Evolutionary conservation across 23 tunicate genomes (phyloP).

Genomic region (Diplosoma virens): DNA sequence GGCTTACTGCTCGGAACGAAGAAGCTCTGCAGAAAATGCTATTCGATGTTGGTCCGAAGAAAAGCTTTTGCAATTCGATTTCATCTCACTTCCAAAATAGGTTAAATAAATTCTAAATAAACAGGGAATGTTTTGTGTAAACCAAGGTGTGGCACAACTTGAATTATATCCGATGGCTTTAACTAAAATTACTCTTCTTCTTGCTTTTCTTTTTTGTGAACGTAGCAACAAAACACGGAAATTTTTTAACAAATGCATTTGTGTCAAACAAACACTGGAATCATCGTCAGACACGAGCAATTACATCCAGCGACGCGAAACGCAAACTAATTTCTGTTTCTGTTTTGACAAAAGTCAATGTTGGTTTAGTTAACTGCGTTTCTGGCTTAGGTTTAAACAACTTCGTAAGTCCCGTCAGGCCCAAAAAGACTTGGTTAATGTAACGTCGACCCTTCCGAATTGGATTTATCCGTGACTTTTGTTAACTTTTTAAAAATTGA

Average conservation of each 20-base stretch:
- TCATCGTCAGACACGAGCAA: background rate
- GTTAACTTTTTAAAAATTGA: too few relatives aligned
- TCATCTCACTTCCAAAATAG: too few relatives aligned
- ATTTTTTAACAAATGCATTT: background rate
- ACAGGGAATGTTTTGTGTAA: background rate
- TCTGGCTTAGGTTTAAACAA: background rate
- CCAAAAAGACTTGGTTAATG: too few relatives aligned
- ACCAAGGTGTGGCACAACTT: background rate
- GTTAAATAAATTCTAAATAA: too few relatives aligned
- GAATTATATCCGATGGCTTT: background rate
- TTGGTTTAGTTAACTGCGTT: background rate
- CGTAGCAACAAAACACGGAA: too few relatives aligned
- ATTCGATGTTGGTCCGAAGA: too few relatives aligned
- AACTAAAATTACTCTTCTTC: background rate
- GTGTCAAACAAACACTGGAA: background rate
- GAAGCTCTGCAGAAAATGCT: too few relatives aligned
- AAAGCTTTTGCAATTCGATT: too few relatives aligned
- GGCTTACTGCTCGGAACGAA: too few relatives aligned
- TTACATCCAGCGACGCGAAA: background rate
- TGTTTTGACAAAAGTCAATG: slow-evolving; percentile 2
- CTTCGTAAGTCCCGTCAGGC: background rate
- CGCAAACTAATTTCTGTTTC: slow-evolving; percentile 3
- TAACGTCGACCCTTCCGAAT: too few relatives aligned
- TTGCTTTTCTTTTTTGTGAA: background rate
- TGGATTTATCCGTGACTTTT: too few relatives aligned